Evolutionary conservation across 2,888 invertebrate species (phyloP), one percentile per base, ranked within the genome.

Genomic region (Trissolcus japonicus): DNA sequence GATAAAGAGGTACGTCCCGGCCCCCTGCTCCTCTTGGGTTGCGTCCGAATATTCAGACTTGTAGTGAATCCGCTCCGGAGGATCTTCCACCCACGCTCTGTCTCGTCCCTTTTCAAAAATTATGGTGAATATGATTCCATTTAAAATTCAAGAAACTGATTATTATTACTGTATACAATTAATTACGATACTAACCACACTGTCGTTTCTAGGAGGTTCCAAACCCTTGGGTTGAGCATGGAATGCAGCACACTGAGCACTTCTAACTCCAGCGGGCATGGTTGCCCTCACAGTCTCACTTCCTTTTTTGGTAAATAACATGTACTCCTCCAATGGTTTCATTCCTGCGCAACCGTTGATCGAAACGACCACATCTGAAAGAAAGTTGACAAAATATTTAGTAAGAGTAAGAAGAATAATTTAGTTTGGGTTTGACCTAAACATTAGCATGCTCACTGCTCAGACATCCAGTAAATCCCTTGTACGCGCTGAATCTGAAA

Each of bases 311-410:
- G 95, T 95, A 87, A 95, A 96, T n/a, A 96, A 89, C 96, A 96
- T 96, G 88, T 96, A 96, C 85, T 96, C 96, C 88, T 96, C 96
- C 56, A 97, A 89, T 0, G 97, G 96, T 84, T 95, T 95, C 94
- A 97, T 96, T 68, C 84, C 87, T 4, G 88, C 83, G 7, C 85
- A 87, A 17, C 93, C 93, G 86, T 96, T 96, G 74, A 97, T 94
- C 89, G 95, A 94, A 75, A 97, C 93, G 80, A 95, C 94, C 55
- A 97, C 95, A 88, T 97, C 96, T 96, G 89, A 14, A 88, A 78
- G 51, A 21, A 41, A 35, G 7, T 6, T 11, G 9, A 35, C 19
- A 46, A 14, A 16, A 46, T 14, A 46, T 16, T n/a, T 6, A 16
- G 14, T 14, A 6, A 43, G 4, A 4, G 2, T 2, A 2, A 43